Conservation (phyloP, 2,797 vertebrate species). For the Enteromius unitaeniatus region DNA sequence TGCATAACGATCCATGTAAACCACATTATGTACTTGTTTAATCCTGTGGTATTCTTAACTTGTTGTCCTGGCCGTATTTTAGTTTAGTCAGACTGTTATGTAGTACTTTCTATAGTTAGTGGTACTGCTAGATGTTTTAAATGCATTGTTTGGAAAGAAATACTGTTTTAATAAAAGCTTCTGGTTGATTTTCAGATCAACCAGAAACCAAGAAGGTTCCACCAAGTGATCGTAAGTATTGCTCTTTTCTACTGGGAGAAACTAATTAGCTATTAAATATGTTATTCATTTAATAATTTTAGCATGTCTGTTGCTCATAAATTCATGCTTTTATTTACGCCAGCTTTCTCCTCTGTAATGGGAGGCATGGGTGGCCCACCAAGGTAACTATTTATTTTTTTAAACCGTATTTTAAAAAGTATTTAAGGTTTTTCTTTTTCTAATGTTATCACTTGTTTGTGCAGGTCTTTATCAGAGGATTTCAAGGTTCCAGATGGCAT, state of each 20-base stretch:
- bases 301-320: neutral
- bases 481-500: slow-evolving; percentile 99
- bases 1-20: neutral
- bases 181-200: slow-evolving; percentile 84
- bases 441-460: slow-evolving; percentile 37
- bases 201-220: slow-evolving; percentile 99
- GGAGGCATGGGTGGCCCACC: slow-evolving; percentile 81
- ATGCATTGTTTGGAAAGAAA: slow-evolving; percentile 63
- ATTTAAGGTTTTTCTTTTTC: neutral
- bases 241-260: neutral
- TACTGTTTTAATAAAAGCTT: too few relatives aligned
- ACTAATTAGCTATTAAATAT: neutral
- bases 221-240: slow-evolving; percentile 94
- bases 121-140: slow-evolving; percentile 40
- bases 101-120: neutral
- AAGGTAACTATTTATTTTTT: slow-evolving; percentile 76
- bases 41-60: neutral
- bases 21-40: too few relatives aligned
- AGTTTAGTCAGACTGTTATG: neutral
- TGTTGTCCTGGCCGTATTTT: neutral
- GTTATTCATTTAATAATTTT: neutral
- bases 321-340: slow-evolving; percentile 42
- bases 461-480: slow-evolving; percentile 92
- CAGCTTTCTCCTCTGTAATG: slow-evolving; percentile 85
- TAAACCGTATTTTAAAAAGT: neutral